These are phyloP conservation scores for Drosophila pachea DNA, from an alignment of 1,140 invertebrate genomes.

Conservation along the genomic window DNA sequence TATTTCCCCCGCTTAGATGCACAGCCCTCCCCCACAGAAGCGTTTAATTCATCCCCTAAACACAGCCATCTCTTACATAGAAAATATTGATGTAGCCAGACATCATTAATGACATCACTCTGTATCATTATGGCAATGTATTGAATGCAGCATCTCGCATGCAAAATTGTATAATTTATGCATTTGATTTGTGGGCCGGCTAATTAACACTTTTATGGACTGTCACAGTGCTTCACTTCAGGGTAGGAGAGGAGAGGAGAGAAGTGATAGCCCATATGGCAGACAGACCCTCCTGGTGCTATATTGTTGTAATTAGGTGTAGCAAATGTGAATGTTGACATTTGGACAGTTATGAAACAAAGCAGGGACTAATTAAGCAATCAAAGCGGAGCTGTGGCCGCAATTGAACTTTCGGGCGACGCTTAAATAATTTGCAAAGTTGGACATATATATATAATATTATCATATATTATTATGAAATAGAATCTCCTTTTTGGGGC, in stretches of 20 bases:
- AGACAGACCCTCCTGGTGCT: conserved; percentile 25
- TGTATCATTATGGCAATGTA: too few relatives aligned
- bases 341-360: conserved; percentile 55
- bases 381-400: conserved; percentile 26
- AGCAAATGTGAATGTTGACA: conserved; percentile 57
- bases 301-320: conserved; percentile 54
- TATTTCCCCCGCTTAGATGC: conserved; percentile 27
- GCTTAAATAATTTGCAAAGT: too few relatives aligned
- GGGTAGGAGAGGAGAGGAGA: background rate
- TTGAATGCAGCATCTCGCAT: background rate
- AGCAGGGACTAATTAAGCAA: conserved; percentile 64
- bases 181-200: conserved; percentile 44
- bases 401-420: background rate
- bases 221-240: conserved; percentile 35
- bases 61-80: too few relatives aligned
- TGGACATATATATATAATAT: too few relatives aligned
- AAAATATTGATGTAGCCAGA: too few relatives aligned
- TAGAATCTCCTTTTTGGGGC: too few relatives aligned
- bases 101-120: too few relatives aligned
- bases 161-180: background rate
- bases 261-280: conserved; percentile 34
- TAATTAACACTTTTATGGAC: conserved; percentile 66
- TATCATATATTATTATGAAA: too few relatives aligned
- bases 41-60: too few relatives aligned
- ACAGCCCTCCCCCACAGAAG: too few relatives aligned